Evolutionary conservation across 2,113 vertebrate species (phyloP).

Genomic region (Azemiops feae): DNA sequence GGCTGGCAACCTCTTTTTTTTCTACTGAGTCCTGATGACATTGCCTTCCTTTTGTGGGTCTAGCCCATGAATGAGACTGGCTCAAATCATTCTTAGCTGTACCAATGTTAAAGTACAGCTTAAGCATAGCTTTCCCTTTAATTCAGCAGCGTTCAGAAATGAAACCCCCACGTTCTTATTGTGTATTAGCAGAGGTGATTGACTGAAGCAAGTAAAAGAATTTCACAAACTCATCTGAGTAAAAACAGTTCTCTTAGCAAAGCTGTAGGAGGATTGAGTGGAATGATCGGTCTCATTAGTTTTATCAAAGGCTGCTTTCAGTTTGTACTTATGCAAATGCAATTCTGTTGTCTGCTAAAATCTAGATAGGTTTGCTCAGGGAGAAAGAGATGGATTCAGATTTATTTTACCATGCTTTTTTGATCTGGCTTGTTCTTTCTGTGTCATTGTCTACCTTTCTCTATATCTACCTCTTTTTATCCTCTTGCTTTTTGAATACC

Average conservation of each 20-base stretch:
- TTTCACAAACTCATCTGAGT: background rate
- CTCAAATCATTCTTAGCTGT: background rate
- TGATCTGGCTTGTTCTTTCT: background rate
- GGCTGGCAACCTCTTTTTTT: background rate
- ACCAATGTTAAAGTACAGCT: background rate
- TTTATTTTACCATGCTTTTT: background rate
- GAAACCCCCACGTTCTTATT: background rate
- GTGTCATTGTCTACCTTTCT: background rate
- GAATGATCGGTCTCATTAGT: background rate
- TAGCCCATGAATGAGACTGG: background rate
- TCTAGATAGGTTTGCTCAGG: background rate
- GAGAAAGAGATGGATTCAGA: background rate
- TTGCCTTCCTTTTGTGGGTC: background rate
- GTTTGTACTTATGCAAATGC: background rate
- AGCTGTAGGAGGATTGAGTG: background rate
- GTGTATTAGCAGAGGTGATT: background rate
- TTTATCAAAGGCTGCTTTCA: background rate
- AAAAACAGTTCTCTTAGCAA: background rate
- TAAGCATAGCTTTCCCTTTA: background rate
- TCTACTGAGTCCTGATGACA: background rate
- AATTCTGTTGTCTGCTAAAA: background rate
- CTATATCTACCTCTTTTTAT: background rate
- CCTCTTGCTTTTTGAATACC: background rate
- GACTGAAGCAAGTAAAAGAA: background rate
- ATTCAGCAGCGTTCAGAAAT: background rate